Conservation (phyloP, 2,113 vertebrate species). For the Electrona antarctica region DNA sequence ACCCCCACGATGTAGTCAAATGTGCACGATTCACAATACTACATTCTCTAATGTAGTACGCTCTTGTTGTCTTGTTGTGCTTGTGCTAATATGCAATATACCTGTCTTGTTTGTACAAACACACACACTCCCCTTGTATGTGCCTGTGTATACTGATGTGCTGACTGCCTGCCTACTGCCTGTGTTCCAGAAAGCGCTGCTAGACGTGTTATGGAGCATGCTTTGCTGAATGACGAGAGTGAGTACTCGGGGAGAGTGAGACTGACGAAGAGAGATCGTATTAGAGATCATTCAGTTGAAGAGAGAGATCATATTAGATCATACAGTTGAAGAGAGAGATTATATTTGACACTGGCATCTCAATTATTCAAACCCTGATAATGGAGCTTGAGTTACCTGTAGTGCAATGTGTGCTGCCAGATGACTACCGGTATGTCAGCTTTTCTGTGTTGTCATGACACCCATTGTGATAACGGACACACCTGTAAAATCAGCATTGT, state of each 20-base stretch:
- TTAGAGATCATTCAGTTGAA: not conserved
- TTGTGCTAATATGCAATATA: conserved; percentile 42
- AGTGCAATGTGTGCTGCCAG: conserved; percentile 10
- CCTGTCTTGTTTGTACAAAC: conserved; percentile 39
- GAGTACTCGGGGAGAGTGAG: conserved; percentile 77
- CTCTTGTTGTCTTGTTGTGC: conserved; percentile 25
- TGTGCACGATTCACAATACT: conserved; percentile 42
- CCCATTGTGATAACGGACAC: conserved; percentile 11
- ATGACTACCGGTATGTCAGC: conserved; percentile 25
- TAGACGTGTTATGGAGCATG: conserved; percentile 91
- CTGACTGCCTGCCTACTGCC: conserved; percentile 42
- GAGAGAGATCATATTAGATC: not conserved
- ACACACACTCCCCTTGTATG: conserved; percentile 22
- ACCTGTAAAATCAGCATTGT: not conserved
- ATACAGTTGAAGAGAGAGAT: conserved; percentile 1
- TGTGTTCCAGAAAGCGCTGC: conserved; percentile 80
- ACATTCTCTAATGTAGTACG: conserved; percentile 18
- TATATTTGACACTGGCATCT: not conserved
- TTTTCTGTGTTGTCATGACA: conserved; percentile 14
- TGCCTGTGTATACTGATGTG: conserved; percentile 41
- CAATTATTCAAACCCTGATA: conserved; percentile 1
- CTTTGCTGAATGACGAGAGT: conserved; percentile 96
- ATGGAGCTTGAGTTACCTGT: conserved; percentile 18
- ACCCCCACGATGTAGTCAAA: conserved; percentile 13
- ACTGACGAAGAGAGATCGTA: conserved; percentile 12